Percentiles rank a stretch among this genome's conserved stretches.
phyloP scores from a whole-genome alignment of 2,888 invertebrate species.

The Trachelus iudaicus region DNA sequence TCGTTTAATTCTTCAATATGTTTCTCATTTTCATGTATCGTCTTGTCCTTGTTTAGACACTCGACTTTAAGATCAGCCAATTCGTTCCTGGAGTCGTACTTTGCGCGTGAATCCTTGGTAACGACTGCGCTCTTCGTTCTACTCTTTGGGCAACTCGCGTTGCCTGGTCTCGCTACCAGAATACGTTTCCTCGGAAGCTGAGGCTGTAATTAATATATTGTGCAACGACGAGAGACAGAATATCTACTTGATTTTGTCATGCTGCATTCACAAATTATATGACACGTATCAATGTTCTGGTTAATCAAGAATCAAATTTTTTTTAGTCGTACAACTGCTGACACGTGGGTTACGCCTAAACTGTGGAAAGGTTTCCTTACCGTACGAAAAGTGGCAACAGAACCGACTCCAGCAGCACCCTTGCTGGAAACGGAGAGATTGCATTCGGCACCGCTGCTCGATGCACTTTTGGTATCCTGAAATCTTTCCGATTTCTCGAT shows the following conservation, averaged over 20 bases:
- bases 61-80: slow-evolving; percentile 59
- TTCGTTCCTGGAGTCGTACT: slow-evolving; percentile 48
- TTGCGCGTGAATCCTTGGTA: slow-evolving; percentile 33
- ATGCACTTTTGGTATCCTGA: slow-evolving; percentile 59
- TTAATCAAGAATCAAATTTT: background rate
- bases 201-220: slow-evolving; percentile 36
- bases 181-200: slow-evolving; percentile 47
- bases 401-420: slow-evolving; percentile 29
- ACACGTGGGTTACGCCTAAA: too few species aligned
- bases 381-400: slow-evolving; percentile 41
- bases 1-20: slow-evolving; percentile 53
- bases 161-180: slow-evolving; percentile 31
- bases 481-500: slow-evolving; percentile 61
- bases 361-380: slow-evolving; percentile 32
- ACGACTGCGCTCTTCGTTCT: slow-evolving; percentile 33
- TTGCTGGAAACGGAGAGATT: slow-evolving; percentile 48
- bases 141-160: slow-evolving; percentile 31
- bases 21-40: slow-evolving; percentile 56
- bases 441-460: slow-evolving; percentile 53
- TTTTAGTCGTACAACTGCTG: background rate
- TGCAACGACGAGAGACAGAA: background rate
- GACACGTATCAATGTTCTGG: too few species aligned
- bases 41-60: slow-evolving; percentile 55
- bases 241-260: too few species aligned
- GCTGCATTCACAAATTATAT: too few species aligned